Evolutionary conservation across 2,888 invertebrate species (phyloP).

Genomic region (Hirtodrosophila histrioides): DNA sequence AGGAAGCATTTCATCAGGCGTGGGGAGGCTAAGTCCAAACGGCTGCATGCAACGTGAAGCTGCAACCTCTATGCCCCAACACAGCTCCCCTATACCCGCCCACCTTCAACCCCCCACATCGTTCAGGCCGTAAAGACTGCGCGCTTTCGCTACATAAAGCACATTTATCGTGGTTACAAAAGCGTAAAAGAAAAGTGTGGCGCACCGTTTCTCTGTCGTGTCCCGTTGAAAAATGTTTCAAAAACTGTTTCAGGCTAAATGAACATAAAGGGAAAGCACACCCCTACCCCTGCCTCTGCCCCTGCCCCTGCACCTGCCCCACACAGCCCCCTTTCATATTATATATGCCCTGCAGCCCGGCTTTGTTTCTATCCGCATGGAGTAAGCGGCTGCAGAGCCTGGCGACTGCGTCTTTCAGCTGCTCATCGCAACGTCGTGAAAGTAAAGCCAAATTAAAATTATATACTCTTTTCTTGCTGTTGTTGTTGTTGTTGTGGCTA

Average conservation of each 20-base stretch:
- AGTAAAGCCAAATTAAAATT: conserved; percentile 79
- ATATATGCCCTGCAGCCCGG: conserved; percentile 55
- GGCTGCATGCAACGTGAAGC: conserved; percentile 25
- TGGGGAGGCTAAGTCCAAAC: conserved; percentile 24
- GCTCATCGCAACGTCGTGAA: conserved; percentile 66
- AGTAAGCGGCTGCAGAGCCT: conserved; percentile 1
- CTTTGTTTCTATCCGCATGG: conserved; percentile 56
- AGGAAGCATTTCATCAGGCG: conserved; percentile 79
- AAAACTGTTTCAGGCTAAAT: conserved; percentile 79
- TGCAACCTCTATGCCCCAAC: conserved; percentile 11
- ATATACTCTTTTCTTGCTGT: conserved; percentile 57
- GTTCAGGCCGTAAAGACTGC: conserved; percentile 40
- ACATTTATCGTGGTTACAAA: conserved; percentile 80
- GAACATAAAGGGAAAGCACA: conserved; percentile 66
- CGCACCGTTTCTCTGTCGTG: conserved; percentile 50
- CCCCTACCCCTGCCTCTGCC: too few relatives aligned
- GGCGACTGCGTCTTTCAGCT: conserved; percentile 39
- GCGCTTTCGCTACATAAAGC: conserved; percentile 71
- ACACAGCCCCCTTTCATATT: background rate
- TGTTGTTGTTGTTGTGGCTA: conserved; percentile 10
- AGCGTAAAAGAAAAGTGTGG: conserved; percentile 77
- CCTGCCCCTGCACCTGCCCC: too few relatives aligned
- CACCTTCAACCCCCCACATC: background rate
- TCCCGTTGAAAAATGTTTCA: conserved; percentile 70
- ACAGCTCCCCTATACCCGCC: background rate